Evolutionary conservation across 1,140 invertebrate species (phyloP).

Genomic region (Cataglyphis hispanica): DNA sequence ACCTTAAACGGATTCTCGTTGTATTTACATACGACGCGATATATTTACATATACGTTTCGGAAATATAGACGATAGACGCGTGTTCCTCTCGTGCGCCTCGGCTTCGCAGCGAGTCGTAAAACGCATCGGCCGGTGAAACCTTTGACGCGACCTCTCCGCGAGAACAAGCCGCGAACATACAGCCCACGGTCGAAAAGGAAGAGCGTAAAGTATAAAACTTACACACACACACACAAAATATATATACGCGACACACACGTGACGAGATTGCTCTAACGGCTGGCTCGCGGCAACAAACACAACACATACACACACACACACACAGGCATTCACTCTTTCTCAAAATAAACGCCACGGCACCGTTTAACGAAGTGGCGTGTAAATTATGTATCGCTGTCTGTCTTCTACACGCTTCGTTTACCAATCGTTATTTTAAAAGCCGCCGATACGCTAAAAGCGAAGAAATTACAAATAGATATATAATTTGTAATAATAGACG

Average conservation of each 20-base stretch:
- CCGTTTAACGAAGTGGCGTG: slow-evolving; percentile 61
- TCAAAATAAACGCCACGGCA: slow-evolving; percentile 68
- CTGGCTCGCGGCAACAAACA: slow-evolving; percentile 49
- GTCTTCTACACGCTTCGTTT: slow-evolving; percentile 34
- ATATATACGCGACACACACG: neutral
- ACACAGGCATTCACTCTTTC: slow-evolving; percentile 22
- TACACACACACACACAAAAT: neutral
- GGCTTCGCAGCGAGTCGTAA: slow-evolving; percentile 53
- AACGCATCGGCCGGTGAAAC: slow-evolving; percentile 61
- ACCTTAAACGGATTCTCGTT: slow-evolving; percentile 35
- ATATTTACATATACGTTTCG: slow-evolving; percentile 1
- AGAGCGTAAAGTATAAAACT: slow-evolving; percentile 44
- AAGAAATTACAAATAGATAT: slow-evolving; percentile 42
- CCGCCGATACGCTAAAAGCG: neutral
- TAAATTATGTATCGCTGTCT: slow-evolving; percentile 70
- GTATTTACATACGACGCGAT: neutral
- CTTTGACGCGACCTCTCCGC: slow-evolving; percentile 63
- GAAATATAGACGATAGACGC: slow-evolving; percentile 48
- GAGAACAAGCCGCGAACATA: slow-evolving; percentile 58
- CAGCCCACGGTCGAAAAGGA: slow-evolving; percentile 55
- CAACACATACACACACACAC: neutral
- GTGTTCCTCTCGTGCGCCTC: neutral
- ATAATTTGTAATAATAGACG: slow-evolving; percentile 8
- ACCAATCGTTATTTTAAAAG: slow-evolving; percentile 13
- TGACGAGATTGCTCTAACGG: slow-evolving; percentile 32